Evolutionary conservation across 2,797 vertebrate genomes (phyloP), one percentile per base, ranked within the genome.

Genomic region (Thripadectes ignobilis): DNA sequence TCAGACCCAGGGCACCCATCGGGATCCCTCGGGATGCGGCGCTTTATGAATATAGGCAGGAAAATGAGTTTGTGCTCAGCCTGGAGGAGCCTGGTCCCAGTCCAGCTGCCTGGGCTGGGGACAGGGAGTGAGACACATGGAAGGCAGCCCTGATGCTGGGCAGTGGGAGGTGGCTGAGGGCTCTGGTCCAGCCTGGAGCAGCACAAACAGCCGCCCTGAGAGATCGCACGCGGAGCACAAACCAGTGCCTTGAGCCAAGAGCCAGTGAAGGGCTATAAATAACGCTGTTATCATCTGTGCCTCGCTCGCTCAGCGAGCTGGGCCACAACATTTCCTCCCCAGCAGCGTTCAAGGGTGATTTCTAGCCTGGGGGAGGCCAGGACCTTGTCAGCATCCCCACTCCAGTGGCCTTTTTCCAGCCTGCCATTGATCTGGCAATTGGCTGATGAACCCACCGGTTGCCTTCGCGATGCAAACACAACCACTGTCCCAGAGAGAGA

Each of bases 231-330:
- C 51, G 22, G 65, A 83, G 83, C 67, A 45, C 89, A 89, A 61
- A 81, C 45, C 58, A 1, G 80, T 34, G 88, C 82, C 66, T 22
- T 7, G 85, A 92, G 91, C 68, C 84, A 82, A 43, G 82, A 90
- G 89, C 88, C 93, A 85, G 46, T 38, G 36, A 83, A 79, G 88
- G 38, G 65, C 92, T 89, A 77, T 93, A 94, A 95, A 92, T 96
- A 95, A 94, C 82, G 49, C 67, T 78, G 62, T 90, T 93, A 83
- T 74, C 92, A 63, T 48, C 91, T 45, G 1, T 34, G 78, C 52
- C 68, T 79, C 36, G 2, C 54, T 88, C 34, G 2, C 73, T 46
- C 59, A 39, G 80, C 16, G 12, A 59, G 88, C 61, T 17, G n/a
- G 78, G 62, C 77, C 36, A 22, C 63, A 19, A 39, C 14, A 3